Conservation (phyloP, 1,140 invertebrate species). For the silkworm (Bombyx mori) region ASM3026992v2 NC_085116.1:1012501-1013000, state of each 20-base stretch:
- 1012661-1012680: background rate
- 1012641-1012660: too few species aligned
- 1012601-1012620: too few species aligned
- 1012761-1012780: constrained; percentile 44
- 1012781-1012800: constrained; percentile 46
- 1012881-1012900: constrained; percentile 23
- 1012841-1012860: constrained; percentile 48
- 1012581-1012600: too few species aligned
- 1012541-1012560: too few species aligned
- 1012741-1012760: constrained; percentile 15
- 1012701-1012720: constrained; percentile 12
- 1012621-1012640: too few species aligned
- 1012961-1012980: too few species aligned
- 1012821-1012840: constrained; percentile 24
- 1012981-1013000: too few species aligned
- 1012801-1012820: constrained; percentile 40
- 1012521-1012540: too few species aligned
- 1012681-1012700: constrained; percentile 17
- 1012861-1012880: constrained; percentile 46
- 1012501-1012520: too few species aligned
- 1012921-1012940: too few species aligned
- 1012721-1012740: constrained; percentile 26
- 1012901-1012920: constrained; percentile 23
- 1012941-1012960: too few species aligned
- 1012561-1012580: too few species aligned